These are phyloP conservation scores for Platanista minor DNA, from an alignment of 2,113 vertebrate genomes.

Conservation along the genomic window DNA sequence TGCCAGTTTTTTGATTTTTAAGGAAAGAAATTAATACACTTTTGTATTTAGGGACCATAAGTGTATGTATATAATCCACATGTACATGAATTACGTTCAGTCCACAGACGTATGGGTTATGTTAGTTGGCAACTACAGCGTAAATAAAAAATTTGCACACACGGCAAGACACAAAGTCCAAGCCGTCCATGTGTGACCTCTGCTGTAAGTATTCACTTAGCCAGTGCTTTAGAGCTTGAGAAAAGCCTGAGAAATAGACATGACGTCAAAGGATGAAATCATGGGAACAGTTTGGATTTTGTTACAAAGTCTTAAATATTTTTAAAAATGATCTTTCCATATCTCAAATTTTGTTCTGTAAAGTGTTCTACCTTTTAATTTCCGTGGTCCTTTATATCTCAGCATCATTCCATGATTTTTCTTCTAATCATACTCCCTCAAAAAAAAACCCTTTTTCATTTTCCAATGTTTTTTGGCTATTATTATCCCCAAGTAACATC, in stretches of 20 bases:
- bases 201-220: not conserved
- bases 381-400: not conserved
- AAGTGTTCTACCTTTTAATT: not conserved
- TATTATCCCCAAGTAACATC: not conserved
- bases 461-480: not conserved
- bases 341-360: not conserved
- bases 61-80: not conserved
- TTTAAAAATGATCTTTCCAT: not conserved
- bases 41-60: not conserved
- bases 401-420: constrained; percentile 28
- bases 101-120: not conserved
- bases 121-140: not conserved
- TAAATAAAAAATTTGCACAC: not conserved
- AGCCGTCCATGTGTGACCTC: not conserved
- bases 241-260: constrained; percentile 20
- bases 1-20: not conserved
- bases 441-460: not conserved
- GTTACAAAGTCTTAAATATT: not conserved
- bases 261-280: not conserved
- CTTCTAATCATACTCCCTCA: not conserved
- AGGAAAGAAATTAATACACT: not conserved
- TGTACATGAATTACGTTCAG: not conserved
- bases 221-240: not conserved
- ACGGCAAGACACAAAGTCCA: not conserved
- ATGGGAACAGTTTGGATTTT: not conserved